phyloP scores from a whole-genome alignment of 2,888 invertebrate species.

The Volucella inflata region DNA sequence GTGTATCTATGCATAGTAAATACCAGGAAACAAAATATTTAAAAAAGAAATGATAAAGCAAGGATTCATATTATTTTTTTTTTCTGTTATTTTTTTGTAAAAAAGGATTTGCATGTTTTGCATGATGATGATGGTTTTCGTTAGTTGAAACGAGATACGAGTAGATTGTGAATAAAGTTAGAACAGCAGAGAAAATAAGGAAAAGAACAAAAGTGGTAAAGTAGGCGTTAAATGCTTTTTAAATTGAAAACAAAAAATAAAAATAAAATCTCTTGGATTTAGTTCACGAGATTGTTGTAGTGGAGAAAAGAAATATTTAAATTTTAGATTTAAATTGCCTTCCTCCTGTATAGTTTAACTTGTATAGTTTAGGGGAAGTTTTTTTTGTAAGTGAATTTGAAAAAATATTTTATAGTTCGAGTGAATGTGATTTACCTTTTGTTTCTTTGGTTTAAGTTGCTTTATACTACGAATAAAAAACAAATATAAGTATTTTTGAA shows the following conservation, averaged over 20 bases:
- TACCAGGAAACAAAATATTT: constrained; percentile 32
- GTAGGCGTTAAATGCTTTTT: constrained; percentile 44
- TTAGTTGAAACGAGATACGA: constrained; percentile 40
- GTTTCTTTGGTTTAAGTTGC: constrained; percentile 6
- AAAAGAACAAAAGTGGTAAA: constrained; percentile 8
- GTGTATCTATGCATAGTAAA: constrained; percentile 46
- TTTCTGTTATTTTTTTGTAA: constrained; percentile 59
- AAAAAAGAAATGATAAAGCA: neutral
- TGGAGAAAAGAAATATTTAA: neutral
- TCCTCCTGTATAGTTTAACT: neutral
- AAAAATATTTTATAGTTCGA: neutral
- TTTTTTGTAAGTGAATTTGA: no score
- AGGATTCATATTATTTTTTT: constrained; percentile 44
- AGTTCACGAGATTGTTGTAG: neutral
- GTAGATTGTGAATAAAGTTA: constrained; percentile 14
- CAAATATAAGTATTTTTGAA: neutral
- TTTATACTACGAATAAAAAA: neutral
- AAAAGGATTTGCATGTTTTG: constrained; percentile 70
- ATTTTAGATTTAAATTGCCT: neutral
- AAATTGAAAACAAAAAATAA: constrained; percentile 24
- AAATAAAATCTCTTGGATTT: no score
- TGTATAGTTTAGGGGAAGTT: neutral
- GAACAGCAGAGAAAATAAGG: neutral
- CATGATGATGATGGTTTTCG: constrained; percentile 58
- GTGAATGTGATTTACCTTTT: constrained; percentile 1